Base-by-base conservation (phyloP, 1,140 invertebrate species). In the Drosophila ogumai region DNA sequence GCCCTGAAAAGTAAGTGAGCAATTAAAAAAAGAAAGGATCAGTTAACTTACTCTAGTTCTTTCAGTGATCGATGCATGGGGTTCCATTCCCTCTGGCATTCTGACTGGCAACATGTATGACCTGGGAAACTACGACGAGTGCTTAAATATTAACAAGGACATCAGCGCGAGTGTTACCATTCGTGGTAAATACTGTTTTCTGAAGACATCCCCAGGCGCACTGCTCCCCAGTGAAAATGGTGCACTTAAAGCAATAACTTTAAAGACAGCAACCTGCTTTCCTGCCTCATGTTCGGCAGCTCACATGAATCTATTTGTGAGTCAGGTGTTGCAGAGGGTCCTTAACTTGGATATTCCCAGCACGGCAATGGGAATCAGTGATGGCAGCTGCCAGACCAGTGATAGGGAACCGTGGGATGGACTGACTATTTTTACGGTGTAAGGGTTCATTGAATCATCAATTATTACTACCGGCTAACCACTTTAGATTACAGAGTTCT, bases 41-140 rank as follows among this genome's bases (percentile, higher is more conserved):
- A 1, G 3, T 6, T 13, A 52, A 17, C 12, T 25, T 0, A 31
- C 19, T 12, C 25, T 32, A 13, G 13, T 19, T 31, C 25, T 12
- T 17, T 13, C 2, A 88, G 84, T 85, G 63, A 25, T 86, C 17
- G 79, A 88, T 54, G 28, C 79, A 0, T 88, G 82, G 79, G 76
- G 79, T 4, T 61, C 47, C n/a, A 32, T 65, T 15, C 63, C 63
- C 15, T 59, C 63, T 31, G 63, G 63, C 8, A 9, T 66, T 0
- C 32, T 66, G 3, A 25, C n/a, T 15, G 63, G 63, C 5, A 66
- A 66, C 17, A 15, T n/a, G 67, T 34, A 72, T 64, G 66, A 88
- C 22, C 40, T 88, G n/a, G 84, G 82, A 6, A 74, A 88, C 54
- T 86, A 43, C 31, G 79, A 82, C 34, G 67, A 86, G 50, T 86